Evolutionary conservation across 1,140 invertebrate genomes (phyloP).

Genomic region (Lerema accius): DNA sequence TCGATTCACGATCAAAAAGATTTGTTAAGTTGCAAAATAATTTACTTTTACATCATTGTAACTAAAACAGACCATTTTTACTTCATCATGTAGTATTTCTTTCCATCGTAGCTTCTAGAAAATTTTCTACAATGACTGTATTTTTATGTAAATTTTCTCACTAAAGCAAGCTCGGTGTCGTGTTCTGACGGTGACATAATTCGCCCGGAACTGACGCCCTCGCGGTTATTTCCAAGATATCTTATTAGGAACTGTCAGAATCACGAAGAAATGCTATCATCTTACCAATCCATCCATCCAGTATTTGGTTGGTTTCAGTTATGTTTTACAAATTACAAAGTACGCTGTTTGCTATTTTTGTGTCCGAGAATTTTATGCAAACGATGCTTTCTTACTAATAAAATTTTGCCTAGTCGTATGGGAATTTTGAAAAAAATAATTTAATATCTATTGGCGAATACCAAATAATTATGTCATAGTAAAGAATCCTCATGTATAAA

Average conservation of each 20-base stretch:
- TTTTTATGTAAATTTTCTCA: background rate
- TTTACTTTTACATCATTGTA: too few relatives aligned
- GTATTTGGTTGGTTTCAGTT: slow-evolving; percentile 13
- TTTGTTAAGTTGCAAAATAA: too few relatives aligned
- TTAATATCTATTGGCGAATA: too few relatives aligned
- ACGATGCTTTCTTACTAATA: too few relatives aligned
- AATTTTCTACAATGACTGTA: background rate
- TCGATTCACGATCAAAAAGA: too few relatives aligned
- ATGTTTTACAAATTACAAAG: too few relatives aligned
- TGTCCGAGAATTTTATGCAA: too few relatives aligned
- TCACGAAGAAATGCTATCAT: background rate
- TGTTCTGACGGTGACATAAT: background rate
- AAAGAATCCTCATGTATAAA: too few relatives aligned
- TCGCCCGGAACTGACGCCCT: background rate
- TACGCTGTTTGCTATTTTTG: too few relatives aligned
- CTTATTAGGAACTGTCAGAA: background rate
- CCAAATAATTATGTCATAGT: too few relatives aligned
- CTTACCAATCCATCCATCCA: background rate
- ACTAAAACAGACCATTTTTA: background rate
- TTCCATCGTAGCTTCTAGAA: background rate
- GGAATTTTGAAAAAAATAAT: too few relatives aligned
- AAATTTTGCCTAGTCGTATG: too few relatives aligned
- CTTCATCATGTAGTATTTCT: background rate
- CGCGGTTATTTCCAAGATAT: background rate
- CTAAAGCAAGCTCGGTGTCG: slow-evolving; percentile 13